Evolutionary conservation across 2,113 vertebrate species (phyloP).

Genomic region (Ophiodon elongatus): DNA sequence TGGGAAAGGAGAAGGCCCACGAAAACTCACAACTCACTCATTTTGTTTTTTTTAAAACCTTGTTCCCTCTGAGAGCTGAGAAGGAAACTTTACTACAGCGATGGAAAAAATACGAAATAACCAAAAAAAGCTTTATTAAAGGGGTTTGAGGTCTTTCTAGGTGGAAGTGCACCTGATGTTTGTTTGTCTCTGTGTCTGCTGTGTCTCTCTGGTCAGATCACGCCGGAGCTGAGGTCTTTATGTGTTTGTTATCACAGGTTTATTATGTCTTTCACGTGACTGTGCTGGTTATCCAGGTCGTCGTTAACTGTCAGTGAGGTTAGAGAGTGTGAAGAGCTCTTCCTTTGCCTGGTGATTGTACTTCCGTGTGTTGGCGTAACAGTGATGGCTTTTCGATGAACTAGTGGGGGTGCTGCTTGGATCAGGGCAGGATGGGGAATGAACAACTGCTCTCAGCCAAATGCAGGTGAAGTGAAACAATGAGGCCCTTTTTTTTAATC

Average conservation of each 20-base stretch:
- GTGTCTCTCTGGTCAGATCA: conserved; percentile 44
- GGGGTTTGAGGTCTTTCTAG: conserved; percentile 55
- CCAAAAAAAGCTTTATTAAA: conserved; percentile 60
- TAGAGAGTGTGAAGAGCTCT: conserved; percentile 2
- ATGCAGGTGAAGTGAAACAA: not conserved
- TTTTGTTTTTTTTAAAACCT: conserved; percentile 18
- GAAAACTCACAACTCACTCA: conserved; percentile 36
- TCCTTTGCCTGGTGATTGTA: conserved; percentile 29
- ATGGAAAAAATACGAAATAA: conserved; percentile 14
- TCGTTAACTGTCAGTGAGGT: conserved; percentile 5
- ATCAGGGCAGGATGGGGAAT: not conserved
- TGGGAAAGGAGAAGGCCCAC: conserved; percentile 25
- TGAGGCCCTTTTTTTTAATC: not conserved
- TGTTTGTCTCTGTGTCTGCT: conserved; percentile 40
- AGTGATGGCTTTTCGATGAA: conserved; percentile 9
- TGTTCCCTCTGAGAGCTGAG: conserved; percentile 36
- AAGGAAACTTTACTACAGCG: conserved; percentile 37
- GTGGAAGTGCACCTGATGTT: conserved; percentile 41
- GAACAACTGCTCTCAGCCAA: not conserved
- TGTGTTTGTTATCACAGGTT: conserved; percentile 29
- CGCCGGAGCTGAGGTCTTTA: conserved; percentile 11
- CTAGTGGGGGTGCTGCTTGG: conserved; percentile 11
- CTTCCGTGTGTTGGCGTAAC: conserved; percentile 7
- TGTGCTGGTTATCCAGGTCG: conserved; percentile 4
- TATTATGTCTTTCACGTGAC: conserved; percentile 4